Percentiles rank a stretch among this genome's conserved stretches.
Conservation (phyloP, 30 jellyfish, hydroid and myxozoan species). For the Turritopsis rubra region DNA sequence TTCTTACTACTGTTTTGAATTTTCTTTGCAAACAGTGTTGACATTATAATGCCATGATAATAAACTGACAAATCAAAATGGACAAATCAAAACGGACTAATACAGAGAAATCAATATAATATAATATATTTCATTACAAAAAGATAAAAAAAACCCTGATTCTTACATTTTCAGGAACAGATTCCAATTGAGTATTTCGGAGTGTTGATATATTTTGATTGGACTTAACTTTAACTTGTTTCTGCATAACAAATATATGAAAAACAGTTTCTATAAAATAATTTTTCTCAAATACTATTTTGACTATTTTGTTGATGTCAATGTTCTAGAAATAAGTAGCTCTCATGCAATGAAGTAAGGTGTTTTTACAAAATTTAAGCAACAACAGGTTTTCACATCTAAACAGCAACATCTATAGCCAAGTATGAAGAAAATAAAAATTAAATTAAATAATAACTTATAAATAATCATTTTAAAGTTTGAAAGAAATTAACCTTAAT, state of each 20-base stretch:
- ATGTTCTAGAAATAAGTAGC: too few species aligned
- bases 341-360: too few species aligned
- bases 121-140: slow-evolving; percentile 5
- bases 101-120: not conserved
- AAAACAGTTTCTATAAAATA: too few species aligned
- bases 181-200: not conserved
- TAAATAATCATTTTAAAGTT: too few species aligned
- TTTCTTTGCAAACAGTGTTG: not conserved
- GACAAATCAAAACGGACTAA: not conserved
- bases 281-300: too few species aligned
- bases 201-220: not conserved
- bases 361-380: too few species aligned
- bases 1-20: not conserved
- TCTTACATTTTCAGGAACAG: slow-evolving; percentile 41
- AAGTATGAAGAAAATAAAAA: too few species aligned
- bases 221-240: not conserved
- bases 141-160: not conserved
- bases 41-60: not conserved
- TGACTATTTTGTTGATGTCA: too few species aligned
- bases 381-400: too few species aligned
- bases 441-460: too few species aligned
- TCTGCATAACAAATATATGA: not conserved
- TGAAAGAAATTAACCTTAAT: too few species aligned
- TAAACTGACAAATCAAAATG: not conserved
- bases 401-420: too few species aligned